These are phyloP conservation scores for Chymomyza amoena DNA, from an alignment of 2,888 invertebrate species.

Conservation along the genomic window DNA sequence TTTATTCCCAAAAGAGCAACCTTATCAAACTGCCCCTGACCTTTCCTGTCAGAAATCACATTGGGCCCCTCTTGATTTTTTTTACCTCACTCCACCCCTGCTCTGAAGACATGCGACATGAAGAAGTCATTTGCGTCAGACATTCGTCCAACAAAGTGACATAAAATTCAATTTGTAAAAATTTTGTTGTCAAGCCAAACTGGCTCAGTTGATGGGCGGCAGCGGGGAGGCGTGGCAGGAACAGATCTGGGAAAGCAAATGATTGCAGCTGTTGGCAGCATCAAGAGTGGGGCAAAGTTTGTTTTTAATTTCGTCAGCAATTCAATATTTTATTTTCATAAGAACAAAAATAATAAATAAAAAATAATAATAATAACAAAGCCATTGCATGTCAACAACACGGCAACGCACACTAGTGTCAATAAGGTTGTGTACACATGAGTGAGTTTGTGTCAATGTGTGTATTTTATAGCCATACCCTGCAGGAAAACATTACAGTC, in stretches of 20 bases:
- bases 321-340: constrained; percentile 20
- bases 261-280: constrained; percentile 65
- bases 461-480: constrained; percentile 34
- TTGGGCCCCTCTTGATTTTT: too few species aligned
- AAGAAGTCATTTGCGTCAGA: constrained; percentile 64
- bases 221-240: background rate
- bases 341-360: background rate
- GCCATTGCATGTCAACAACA: background rate
- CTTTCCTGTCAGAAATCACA: too few species aligned
- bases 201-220: constrained; percentile 21
- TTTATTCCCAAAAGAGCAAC: too few species aligned
- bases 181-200: constrained; percentile 32
- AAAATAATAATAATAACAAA: constrained; percentile 1
- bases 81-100: too few species aligned
- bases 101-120: background rate
- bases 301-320: constrained; percentile 22
- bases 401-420: background rate
- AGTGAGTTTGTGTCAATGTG: too few species aligned
- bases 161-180: constrained; percentile 65
- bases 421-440: background rate
- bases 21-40: too few species aligned
- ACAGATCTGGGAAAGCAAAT: constrained; percentile 36
- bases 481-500: too few species aligned
- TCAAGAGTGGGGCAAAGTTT: constrained; percentile 26
- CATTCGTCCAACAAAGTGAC: constrained; percentile 68